Evolutionary conservation across 2,888 invertebrate genomes (phyloP).

Genomic region (Meteorus cinctellus): DNA sequence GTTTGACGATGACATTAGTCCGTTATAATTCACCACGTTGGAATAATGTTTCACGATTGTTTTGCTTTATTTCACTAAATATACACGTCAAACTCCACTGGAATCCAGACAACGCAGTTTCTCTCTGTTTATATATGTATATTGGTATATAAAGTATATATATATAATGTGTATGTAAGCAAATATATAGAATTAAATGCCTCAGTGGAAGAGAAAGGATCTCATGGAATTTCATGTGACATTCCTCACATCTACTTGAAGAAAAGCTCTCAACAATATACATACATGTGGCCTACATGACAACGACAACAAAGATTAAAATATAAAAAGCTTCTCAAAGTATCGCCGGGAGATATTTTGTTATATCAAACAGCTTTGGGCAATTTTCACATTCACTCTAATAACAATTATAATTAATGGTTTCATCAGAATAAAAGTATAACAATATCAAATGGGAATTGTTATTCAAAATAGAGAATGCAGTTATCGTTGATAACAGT

Average conservation of each 20-base stretch:
- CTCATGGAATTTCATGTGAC: constrained; percentile 17
- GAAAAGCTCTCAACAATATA: constrained; percentile 2
- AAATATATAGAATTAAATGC: neutral
- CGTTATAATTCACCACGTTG: constrained; percentile 7
- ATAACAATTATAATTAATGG: too few species aligned
- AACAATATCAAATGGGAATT: too few species aligned
- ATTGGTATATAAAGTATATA: neutral
- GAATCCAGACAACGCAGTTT: neutral
- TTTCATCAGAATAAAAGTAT: too few species aligned
- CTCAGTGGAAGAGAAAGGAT: neutral
- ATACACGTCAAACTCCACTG: neutral
- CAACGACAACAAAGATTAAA: neutral
- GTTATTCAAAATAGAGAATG: too few species aligned
- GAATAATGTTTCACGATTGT: neutral
- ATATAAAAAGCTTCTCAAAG: neutral
- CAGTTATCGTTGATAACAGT: too few species aligned
- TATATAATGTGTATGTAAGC: neutral
- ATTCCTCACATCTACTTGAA: constrained; percentile 9
- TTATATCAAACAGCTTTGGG: neutral
- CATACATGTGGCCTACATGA: neutral
- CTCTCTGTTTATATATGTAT: neutral
- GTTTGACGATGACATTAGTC: constrained; percentile 7
- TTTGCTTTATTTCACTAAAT: constrained; percentile 7
- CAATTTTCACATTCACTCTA: neutral
- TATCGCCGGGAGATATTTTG: neutral